A percentile compares a stretch with the other conserved stretches of the same genome.
These are phyloP conservation scores for Myotis pilosus DNA, from an alignment of 2,797 vertebrate species.

Conservation along the genomic window DNA sequence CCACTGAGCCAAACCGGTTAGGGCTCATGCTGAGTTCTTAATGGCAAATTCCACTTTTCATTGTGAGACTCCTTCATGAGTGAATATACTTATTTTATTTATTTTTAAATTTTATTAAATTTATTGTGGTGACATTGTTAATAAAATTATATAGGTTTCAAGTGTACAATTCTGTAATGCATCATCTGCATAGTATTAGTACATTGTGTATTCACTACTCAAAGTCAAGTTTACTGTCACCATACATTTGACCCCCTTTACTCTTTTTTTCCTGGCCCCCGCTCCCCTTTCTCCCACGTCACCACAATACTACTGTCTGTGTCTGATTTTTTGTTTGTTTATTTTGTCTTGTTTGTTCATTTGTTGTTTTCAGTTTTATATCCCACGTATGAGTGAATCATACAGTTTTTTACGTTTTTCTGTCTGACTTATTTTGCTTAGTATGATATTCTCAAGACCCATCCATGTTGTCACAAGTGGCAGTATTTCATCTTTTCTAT, in stretches of 20 bases:
- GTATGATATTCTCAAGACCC: background rate
- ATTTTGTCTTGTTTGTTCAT: background rate
- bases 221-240: background rate
- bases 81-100: background rate
- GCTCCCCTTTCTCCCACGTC: background rate
- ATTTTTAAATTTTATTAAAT: background rate
- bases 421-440: background rate
- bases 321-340: background rate
- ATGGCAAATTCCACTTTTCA: background rate
- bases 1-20: too few relatives aligned
- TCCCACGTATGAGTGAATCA: background rate
- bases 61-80: background rate
- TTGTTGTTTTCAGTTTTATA: background rate
- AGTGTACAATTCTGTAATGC: background rate
- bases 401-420: background rate
- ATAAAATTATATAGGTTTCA: background rate
- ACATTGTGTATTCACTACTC: background rate
- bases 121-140: background rate
- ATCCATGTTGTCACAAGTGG: background rate
- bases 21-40: background rate
- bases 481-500: background rate
- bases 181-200: background rate
- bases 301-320: background rate
- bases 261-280: background rate
- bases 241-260: too few relatives aligned